Evolutionary conservation across 2,797 vertebrate species (phyloP), one percentile per base, ranked within the genome.

Genomic region (Delichon dasypus): DNA sequence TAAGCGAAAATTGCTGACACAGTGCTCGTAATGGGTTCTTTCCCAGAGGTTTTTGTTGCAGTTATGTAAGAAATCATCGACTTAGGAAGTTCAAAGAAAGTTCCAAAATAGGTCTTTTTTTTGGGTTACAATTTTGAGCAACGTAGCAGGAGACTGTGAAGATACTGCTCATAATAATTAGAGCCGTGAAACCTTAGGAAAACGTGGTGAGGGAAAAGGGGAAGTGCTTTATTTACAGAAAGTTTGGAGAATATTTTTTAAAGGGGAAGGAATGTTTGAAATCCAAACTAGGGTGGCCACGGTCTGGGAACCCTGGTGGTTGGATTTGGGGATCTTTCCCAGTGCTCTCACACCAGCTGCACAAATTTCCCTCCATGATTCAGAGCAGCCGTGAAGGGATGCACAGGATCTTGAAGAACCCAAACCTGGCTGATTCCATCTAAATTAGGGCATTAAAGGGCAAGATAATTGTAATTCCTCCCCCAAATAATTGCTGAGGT

Each of bases 11-110:
- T 65, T 97, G 96, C 96, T 97, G 97, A 97, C 95, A 96, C 73
- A 45, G 68, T 81, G 21, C 65, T 96, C 60, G 16, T 94, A 89
- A 96, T 79, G 90, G 77, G 44, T 88, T 96, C 87, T 96, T 95
- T 96, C 93, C 85, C 93, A 97, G 93, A 96, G 92, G 88, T 97
- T 97, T 96, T 96, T 94, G 85, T 92, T 97, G 79, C 51, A 91
- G 70, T 96, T 97, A 96, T 82, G 53, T 92, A 96, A 97, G 88
- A 97, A 97, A 96, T 83, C 76, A 81, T 94, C 60, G 23, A 87
- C 53, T 97, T 94, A 58, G 1, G 32, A 90, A 90, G 80, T 96
- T 97, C 87, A 97, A 95, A 93, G 94, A 93, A 97, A 96, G 68
- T 95, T 96, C 90, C 71, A 68, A 81, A 95, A 95, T 79, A 94